Evolutionary conservation across 2,113 vertebrate species (phyloP).

Genomic region (Tenrec ecaudatus): DNA sequence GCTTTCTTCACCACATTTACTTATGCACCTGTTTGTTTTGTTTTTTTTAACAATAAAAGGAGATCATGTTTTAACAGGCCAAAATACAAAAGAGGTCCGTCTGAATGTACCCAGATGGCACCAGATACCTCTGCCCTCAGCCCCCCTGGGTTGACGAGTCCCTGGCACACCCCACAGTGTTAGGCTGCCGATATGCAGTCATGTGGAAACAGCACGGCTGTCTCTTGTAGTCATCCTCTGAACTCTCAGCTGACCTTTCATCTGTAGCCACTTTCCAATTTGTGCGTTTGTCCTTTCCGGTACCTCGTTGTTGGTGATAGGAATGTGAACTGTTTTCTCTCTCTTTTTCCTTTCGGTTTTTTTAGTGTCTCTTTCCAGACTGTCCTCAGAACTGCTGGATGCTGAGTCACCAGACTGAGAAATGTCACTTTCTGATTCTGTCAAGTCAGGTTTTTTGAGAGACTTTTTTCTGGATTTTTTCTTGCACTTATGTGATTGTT

Average conservation of each 20-base stretch:
- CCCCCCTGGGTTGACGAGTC: conserved; percentile 26
- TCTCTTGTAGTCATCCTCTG: conserved; percentile 88
- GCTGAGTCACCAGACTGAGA: conserved; percentile 83
- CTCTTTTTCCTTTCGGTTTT: conserved; percentile 84
- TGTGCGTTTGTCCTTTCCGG: conserved; percentile 87
- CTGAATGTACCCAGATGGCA: conserved; percentile 62
- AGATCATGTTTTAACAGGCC: conserved; percentile 76
- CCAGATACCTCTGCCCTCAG: conserved; percentile 53
- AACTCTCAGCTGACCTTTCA: conserved; percentile 92
- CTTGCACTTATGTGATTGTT: conserved; percentile 85
- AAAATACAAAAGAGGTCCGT: conserved; percentile 40
- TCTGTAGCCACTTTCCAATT: conserved; percentile 93
- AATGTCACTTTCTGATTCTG: conserved; percentile 85
- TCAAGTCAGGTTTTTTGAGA: conserved; percentile 82
- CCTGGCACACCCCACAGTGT: conserved; percentile 52
- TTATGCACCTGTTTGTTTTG: no score
- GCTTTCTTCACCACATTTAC: no score
- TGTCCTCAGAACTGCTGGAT: conserved; percentile 87
- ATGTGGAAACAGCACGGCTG: neutral
- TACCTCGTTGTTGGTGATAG: conserved; percentile 78
- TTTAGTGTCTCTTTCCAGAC: conserved; percentile 81
- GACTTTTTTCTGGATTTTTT: conserved; percentile 87
- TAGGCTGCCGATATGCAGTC: conserved; percentile 51
- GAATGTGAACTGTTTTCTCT: conserved; percentile 76
- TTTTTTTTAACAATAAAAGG: conserved; percentile 70